phyloP scores from a whole-genome alignment of 2,797 vertebrate genomes.

The Spinibarbus caldwelli region DNA sequence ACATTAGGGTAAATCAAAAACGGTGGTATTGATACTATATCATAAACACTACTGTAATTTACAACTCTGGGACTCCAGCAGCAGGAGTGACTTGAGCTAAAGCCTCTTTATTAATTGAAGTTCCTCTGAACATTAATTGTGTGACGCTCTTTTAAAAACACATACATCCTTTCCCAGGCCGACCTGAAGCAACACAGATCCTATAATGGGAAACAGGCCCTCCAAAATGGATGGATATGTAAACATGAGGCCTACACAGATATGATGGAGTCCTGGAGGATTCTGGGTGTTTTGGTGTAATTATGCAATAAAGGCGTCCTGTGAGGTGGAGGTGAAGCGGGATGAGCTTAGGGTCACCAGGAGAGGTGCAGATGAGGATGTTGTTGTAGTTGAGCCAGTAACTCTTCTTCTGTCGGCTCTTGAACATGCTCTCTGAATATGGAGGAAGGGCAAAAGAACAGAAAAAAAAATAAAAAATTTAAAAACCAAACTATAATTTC shows the following conservation, averaged over 20 bases:
- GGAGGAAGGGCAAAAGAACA: constrained; percentile 35
- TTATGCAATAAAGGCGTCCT: constrained; percentile 8
- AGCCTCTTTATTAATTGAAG: constrained; percentile 12
- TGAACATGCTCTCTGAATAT: constrained; percentile 85
- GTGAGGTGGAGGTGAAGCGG: constrained; percentile 20
- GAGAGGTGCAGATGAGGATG: constrained; percentile 88
- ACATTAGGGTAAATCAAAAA: neutral
- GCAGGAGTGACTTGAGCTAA: neutral
- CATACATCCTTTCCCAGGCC: neutral
- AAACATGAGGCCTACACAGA: constrained; percentile 25
- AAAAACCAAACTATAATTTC: neutral
- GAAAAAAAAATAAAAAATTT: neutral
- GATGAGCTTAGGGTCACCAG: constrained; percentile 72
- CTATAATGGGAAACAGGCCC: constrained; percentile 10
- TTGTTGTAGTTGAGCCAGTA: constrained; percentile 81
- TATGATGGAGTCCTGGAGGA: constrained; percentile 7
- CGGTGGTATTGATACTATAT: neutral
- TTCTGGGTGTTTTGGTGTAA: constrained; percentile 37
- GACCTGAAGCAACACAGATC: constrained; percentile 20
- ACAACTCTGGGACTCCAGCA: constrained; percentile 14
- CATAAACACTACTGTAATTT: neutral
- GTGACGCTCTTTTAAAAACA: constrained; percentile 16
- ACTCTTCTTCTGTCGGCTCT: constrained; percentile 91
- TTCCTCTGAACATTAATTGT: neutral
- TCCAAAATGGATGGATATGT: constrained; percentile 4